Conservation (phyloP, 2,797 vertebrate species). For the Graptemys geographica region DNA sequence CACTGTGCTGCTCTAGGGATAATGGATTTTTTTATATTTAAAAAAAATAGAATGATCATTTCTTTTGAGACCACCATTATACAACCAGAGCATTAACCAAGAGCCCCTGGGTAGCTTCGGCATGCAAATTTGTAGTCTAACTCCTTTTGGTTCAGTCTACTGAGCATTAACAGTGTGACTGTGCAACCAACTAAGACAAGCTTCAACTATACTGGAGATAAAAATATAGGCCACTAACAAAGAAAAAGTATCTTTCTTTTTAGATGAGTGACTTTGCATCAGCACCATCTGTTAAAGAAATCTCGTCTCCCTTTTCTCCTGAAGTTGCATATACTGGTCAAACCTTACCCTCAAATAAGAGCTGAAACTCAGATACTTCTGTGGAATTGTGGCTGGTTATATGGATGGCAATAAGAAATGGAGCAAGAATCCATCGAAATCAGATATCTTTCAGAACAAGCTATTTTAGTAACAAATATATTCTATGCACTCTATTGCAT, state of each 20-base stretch:
- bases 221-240: neutral
- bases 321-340: neutral
- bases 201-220: neutral
- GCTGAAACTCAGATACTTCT: neutral
- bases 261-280: neutral
- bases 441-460: neutral
- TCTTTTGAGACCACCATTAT: neutral
- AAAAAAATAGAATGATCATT: neutral
- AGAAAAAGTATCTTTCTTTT: neutral
- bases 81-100: neutral
- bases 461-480: neutral
- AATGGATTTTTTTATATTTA: neutral
- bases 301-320: neutral
- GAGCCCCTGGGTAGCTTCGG: neutral
- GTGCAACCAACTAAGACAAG: neutral
- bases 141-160: neutral
- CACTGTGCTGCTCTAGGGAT: neutral
- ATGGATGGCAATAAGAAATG: neutral
- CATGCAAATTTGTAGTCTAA: neutral
- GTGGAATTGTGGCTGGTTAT: accelerated
- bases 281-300: neutral
- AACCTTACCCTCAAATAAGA: neutral
- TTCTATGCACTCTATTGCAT: neutral
- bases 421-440: neutral
- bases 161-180: neutral